Evolutionary conservation across 2,888 invertebrate species (phyloP).

Genomic region (Eristalis tenax): DNA sequence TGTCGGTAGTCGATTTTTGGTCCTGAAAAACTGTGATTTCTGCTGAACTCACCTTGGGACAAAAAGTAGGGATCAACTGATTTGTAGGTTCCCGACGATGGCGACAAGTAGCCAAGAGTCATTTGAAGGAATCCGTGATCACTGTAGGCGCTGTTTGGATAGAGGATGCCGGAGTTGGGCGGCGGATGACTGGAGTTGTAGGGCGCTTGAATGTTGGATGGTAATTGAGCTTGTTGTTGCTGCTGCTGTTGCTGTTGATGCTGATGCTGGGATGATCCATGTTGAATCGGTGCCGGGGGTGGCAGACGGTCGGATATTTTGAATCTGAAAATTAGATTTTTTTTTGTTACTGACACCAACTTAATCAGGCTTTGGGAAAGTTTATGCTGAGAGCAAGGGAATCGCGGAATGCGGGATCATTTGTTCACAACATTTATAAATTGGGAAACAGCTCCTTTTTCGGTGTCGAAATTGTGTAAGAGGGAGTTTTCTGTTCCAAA

Average conservation of each 20-base stretch:
- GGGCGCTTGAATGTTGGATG: constrained; percentile 61
- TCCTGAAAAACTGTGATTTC: too few relatives aligned
- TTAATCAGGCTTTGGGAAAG: too few relatives aligned
- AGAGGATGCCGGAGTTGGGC: constrained; percentile 77
- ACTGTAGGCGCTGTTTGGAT: constrained; percentile 79
- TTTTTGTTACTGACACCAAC: too few relatives aligned
- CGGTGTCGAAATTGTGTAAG: too few relatives aligned
- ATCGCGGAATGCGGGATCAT: too few relatives aligned
- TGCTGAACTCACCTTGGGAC: constrained; percentile 86
- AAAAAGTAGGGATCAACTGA: constrained; percentile 88
- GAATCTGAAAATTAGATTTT: constrained; percentile 52
- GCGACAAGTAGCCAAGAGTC: constrained; percentile 86
- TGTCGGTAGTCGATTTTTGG: not conserved
- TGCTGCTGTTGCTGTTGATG: constrained; percentile 14
- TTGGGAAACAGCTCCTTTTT: too few relatives aligned
- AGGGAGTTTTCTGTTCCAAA: too few relatives aligned
- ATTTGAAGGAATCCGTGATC: constrained; percentile 86
- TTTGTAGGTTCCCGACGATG: constrained; percentile 85
- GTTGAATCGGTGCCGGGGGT: constrained; percentile 57
- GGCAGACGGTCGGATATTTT: constrained; percentile 73
- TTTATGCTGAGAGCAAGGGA: too few relatives aligned
- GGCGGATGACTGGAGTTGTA: constrained; percentile 72
- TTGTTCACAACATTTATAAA: too few relatives aligned
- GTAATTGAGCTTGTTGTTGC: constrained; percentile 62
- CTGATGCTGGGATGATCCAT: constrained; percentile 58